These are phyloP conservation scores for Chalcis sispes DNA, from an alignment of 2,888 invertebrate species.

Conservation along the genomic window DNA sequence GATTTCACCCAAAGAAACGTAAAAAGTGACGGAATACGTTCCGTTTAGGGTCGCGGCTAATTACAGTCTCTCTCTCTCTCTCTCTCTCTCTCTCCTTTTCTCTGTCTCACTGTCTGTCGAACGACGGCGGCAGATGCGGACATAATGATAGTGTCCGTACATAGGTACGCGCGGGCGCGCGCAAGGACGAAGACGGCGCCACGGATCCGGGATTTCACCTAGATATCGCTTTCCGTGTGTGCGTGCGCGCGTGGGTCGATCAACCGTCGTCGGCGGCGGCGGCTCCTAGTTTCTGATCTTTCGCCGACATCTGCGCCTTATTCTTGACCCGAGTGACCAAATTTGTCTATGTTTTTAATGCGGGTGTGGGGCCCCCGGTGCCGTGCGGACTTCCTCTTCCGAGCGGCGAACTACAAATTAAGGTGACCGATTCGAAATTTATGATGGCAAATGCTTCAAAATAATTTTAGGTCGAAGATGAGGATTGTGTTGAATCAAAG, in stretches of 20 bases:
- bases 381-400: constrained; percentile 53
- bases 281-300: constrained; percentile 33
- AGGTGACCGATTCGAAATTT: constrained; percentile 38
- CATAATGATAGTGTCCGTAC: constrained; percentile 67
- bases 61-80: constrained; percentile 65
- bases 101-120: no score
- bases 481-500: background rate
- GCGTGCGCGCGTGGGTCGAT: no score
- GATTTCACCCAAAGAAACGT: constrained; percentile 60
- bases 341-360: background rate
- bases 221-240: no score
- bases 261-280: background rate
- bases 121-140: constrained; percentile 71
- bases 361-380: no score
- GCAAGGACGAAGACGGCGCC: constrained; percentile 60
- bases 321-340: background rate
- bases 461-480: background rate
- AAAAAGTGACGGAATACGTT: constrained; percentile 69
- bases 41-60: constrained; percentile 64
- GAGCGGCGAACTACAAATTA: constrained; percentile 19
- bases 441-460: constrained; percentile 32
- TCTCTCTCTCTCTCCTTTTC: no score
- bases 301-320: constrained; percentile 31
- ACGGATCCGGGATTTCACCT: constrained; percentile 61
- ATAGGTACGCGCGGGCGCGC: constrained; percentile 64